A percentile compares a stretch with the other conserved stretches of the same genome.
phyloP scores from a whole-genome alignment of 2,888 invertebrate genomes.

The Mechanitis messenoides region DNA sequence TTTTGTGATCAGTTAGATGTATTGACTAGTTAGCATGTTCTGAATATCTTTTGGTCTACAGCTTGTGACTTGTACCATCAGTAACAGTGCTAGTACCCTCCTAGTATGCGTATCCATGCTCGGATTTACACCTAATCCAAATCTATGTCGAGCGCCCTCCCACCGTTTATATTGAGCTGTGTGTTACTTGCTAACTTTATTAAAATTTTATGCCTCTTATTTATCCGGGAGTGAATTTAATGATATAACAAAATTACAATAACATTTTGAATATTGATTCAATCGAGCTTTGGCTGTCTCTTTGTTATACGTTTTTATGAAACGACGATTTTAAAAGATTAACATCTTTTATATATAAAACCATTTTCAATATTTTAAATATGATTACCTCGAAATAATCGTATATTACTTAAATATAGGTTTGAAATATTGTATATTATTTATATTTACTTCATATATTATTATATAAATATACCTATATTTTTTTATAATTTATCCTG shows the following conservation, averaged over 20 bases:
- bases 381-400: too few species aligned
- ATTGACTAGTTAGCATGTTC: too few species aligned
- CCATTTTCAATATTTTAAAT: too few species aligned
- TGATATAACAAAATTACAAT: neutral
- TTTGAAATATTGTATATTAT: neutral
- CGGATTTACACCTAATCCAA: constrained; percentile 68
- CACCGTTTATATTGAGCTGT: constrained; percentile 43
- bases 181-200: constrained; percentile 59
- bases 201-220: constrained; percentile 47
- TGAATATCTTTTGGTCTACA: too few species aligned
- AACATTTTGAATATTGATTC: neutral
- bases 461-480: neutral
- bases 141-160: constrained; percentile 49
- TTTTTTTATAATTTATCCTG: neutral
- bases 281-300: too few species aligned
- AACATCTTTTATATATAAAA: too few species aligned
- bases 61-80: constrained; percentile 31
- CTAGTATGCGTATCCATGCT: constrained; percentile 54
- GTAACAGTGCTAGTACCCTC: constrained; percentile 45
- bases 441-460: neutral
- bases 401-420: neutral
- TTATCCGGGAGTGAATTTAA: constrained; percentile 16
- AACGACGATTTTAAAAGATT: too few species aligned
- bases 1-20: too few species aligned
- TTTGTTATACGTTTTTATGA: too few species aligned